Percentiles rank a stretch among this genome's conserved stretches.
Evolutionary conservation across 2,797 vertebrate species (phyloP).

Genomic region (Amblyraja radiata): DNA sequence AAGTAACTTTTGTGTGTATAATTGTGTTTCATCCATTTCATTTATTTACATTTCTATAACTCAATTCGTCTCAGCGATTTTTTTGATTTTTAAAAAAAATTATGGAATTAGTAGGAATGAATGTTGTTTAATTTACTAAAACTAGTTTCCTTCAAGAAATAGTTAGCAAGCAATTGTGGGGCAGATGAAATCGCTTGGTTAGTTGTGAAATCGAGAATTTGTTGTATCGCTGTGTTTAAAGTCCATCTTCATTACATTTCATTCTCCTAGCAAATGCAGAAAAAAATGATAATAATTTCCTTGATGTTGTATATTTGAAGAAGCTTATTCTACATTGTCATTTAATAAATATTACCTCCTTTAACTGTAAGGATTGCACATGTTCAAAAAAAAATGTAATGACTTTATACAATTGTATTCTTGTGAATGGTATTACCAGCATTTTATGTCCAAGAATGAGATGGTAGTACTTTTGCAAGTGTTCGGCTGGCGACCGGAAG

Average conservation of each 20-base stretch:
- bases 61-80: neutral
- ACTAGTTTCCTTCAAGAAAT: neutral
- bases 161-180: neutral
- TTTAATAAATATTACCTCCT: neutral
- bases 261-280: neutral
- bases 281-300: neutral
- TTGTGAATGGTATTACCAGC: neutral
- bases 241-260: neutral
- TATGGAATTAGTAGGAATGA: neutral
- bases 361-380: neutral
- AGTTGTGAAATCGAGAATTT: neutral
- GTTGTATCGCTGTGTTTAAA: neutral
- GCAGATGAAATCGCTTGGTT: neutral
- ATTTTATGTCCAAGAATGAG: neutral
- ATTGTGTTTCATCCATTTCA: neutral
- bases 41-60: neutral
- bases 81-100: neutral
- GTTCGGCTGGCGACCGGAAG: no score
- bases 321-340: neutral
- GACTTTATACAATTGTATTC: neutral
- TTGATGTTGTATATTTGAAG: neutral
- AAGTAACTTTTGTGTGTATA: no score
- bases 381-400: neutral
- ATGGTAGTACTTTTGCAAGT: neutral
- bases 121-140: neutral